Percentiles rank a stretch among this genome's conserved stretches.
Evolutionary conservation across 2,888 invertebrate species (phyloP).

Genomic region (Ptychoptera albimana): DNA sequence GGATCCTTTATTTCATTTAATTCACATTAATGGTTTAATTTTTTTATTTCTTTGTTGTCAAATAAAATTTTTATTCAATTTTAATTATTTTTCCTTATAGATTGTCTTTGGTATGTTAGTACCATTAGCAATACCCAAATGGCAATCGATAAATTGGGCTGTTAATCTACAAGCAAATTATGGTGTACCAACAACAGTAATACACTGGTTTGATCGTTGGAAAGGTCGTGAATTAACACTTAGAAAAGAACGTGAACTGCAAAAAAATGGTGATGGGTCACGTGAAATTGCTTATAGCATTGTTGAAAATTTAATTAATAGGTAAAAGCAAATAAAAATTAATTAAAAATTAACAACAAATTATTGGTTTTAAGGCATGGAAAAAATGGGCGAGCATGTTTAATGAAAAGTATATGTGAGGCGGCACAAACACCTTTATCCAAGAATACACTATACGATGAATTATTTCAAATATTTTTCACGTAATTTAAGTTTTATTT

Average conservation of each 20-base stretch:
- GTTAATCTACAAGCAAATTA: background rate
- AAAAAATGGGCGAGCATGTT: slow-evolving; percentile 43
- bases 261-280: slow-evolving; percentile 1
- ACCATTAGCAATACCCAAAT: background rate
- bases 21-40: too few species aligned
- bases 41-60: too few species aligned
- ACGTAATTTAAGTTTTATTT: background rate
- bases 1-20: too few species aligned
- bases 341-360: slow-evolving; percentile 3
- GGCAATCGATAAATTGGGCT: too few species aligned
- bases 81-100: background rate
- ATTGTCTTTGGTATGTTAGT: slow-evolving; percentile 1
- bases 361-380: slow-evolving; percentile 37
- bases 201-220: background rate
- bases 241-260: background rate
- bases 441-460: slow-evolving; percentile 4
- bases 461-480: slow-evolving; percentile 4
- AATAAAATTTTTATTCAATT: too few species aligned
- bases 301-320: slow-evolving; percentile 3
- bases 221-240: too few species aligned
- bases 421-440: slow-evolving; percentile 38
- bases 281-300: slow-evolving; percentile 6
- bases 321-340: background rate
- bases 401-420: slow-evolving; percentile 51
- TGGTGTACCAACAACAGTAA: slow-evolving; percentile 1